A percentile compares a stretch with the other conserved stretches of the same genome.
Conservation (phyloP, 92 coral and sea anemone genomes). For the Desmophyllum pertusum region DNA sequence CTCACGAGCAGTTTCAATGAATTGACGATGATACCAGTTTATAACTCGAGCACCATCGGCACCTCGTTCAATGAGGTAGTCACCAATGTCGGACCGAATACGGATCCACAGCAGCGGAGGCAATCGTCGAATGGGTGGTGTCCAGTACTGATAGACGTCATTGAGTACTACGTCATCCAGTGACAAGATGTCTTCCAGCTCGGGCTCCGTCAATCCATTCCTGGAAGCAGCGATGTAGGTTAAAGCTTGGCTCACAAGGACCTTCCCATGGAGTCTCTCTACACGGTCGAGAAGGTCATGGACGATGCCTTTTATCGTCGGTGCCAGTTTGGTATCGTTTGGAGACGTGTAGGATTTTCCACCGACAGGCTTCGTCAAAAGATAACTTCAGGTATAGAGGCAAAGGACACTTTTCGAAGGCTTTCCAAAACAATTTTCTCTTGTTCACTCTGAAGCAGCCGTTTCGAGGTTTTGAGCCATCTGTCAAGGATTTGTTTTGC, state of each 20-base stretch:
- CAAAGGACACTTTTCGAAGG: constrained; percentile 83
- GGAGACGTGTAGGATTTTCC: constrained; percentile 92
- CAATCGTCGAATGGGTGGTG: constrained; percentile 92
- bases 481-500: constrained; percentile 83
- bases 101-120: constrained; percentile 98
- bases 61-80: constrained; percentile 92
- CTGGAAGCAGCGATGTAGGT: constrained; percentile 94
- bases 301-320: constrained; percentile 81
- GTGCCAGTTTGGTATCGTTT: constrained; percentile 62
- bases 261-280: constrained; percentile 86
- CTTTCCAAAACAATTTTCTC: constrained; percentile 66
- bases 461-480: constrained; percentile 77
- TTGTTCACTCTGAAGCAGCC: constrained; percentile 65
- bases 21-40: constrained; percentile 97
- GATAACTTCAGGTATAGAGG: constrained; percentile 91
- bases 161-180: constrained; percentile 92
- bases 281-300: constrained; percentile 90
- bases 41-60: constrained; percentile 94
- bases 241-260: constrained; percentile 85
- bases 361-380: constrained; percentile 94
- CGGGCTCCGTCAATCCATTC: constrained; percentile 94
- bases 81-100: constrained; percentile 84
- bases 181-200: constrained; percentile 93
- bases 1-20: constrained; percentile 87
- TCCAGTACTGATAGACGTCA: constrained; percentile 99